phyloP scores from a whole-genome alignment of 1,140 invertebrate species.

The Drosophila funebris region DNA sequence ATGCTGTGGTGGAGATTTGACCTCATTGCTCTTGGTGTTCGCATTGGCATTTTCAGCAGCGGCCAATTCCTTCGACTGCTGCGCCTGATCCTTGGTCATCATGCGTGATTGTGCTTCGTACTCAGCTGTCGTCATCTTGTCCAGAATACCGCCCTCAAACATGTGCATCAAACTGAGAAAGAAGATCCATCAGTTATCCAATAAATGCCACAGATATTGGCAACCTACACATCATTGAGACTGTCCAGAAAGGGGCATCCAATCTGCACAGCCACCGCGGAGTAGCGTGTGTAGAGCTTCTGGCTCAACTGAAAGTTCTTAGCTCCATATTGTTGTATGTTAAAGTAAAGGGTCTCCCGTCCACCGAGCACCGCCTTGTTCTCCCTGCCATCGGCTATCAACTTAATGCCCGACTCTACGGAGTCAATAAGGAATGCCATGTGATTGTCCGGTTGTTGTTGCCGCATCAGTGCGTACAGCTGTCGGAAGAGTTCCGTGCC shows the following conservation, averaged over 20 bases:
- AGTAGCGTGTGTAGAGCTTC: constrained; percentile 89
- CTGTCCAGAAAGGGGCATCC: constrained; percentile 89
- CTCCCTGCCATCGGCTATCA: constrained; percentile 85
- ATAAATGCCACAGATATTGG: too few species aligned
- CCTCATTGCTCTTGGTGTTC: constrained; percentile 44
- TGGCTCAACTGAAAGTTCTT: constrained; percentile 89
- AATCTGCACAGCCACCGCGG: constrained; percentile 89
- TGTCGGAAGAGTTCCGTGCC: constrained; percentile 89
- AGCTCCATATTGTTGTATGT: constrained; percentile 87
- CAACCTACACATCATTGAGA: constrained; percentile 88
- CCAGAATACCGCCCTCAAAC: constrained; percentile 89
- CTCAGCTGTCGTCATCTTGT: constrained; percentile 89
- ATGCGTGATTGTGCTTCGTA: constrained; percentile 87
- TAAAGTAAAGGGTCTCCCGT: constrained; percentile 88
- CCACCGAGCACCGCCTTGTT: constrained; percentile 87
- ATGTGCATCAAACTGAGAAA: constrained; percentile 86
- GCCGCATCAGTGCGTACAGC: constrained; percentile 87
- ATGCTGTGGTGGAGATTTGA: constrained; percentile 10
- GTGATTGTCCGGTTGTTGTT: constrained; percentile 81
- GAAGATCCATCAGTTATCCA: too few species aligned
- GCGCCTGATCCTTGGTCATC: constrained; percentile 57
- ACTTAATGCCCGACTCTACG: constrained; percentile 87
- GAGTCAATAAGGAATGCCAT: constrained; percentile 85
- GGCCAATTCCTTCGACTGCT: constrained; percentile 62
- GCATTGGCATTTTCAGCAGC: constrained; percentile 49